Percentiles rank a stretch among this genome's conserved stretches.
These are phyloP conservation scores for Heliconius congener DNA, from an alignment of 1,140 invertebrate species.

Conservation along the genomic window DNA sequence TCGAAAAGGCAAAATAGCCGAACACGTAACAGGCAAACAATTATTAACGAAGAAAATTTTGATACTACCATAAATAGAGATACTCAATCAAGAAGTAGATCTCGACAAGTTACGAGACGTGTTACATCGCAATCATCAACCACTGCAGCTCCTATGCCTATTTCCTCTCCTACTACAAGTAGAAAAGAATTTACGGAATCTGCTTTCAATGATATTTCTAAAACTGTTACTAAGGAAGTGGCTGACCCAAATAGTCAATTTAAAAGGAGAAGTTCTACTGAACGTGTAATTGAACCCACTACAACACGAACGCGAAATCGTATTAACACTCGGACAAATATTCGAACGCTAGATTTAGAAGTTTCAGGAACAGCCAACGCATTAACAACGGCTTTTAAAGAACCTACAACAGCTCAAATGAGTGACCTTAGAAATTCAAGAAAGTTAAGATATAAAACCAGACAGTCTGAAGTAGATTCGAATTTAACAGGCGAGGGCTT, in stretches of 20 bases:
- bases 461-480: slow-evolving; percentile 66
- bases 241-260: slow-evolving; percentile 51
- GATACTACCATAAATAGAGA: slow-evolving; percentile 50
- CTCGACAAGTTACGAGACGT: slow-evolving; percentile 46
- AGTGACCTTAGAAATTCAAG: slow-evolving; percentile 61
- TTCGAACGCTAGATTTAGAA: slow-evolving; percentile 59
- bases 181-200: slow-evolving; percentile 32
- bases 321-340: slow-evolving; percentile 55
- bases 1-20: slow-evolving; percentile 63
- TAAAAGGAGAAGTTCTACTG: slow-evolving; percentile 56
- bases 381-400: slow-evolving; percentile 57
- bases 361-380: slow-evolving; percentile 69
- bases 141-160: slow-evolving; percentile 27
- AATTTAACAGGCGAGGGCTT: slow-evolving; percentile 74
- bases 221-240: slow-evolving; percentile 51
- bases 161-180: slow-evolving; percentile 32
- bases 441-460: slow-evolving; percentile 67
- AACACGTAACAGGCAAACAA: slow-evolving; percentile 50
- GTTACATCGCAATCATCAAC: slow-evolving; percentile 37
- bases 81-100: slow-evolving; percentile 49
- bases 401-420: slow-evolving; percentile 58
- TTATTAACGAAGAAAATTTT: slow-evolving; percentile 48
- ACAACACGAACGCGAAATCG: slow-evolving; percentile 53
- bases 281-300: slow-evolving; percentile 47
- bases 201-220: slow-evolving; percentile 52